phyloP scores from a whole-genome alignment of 2,797 vertebrate genomes.

The Dicrostonyx torquatus region DNA sequence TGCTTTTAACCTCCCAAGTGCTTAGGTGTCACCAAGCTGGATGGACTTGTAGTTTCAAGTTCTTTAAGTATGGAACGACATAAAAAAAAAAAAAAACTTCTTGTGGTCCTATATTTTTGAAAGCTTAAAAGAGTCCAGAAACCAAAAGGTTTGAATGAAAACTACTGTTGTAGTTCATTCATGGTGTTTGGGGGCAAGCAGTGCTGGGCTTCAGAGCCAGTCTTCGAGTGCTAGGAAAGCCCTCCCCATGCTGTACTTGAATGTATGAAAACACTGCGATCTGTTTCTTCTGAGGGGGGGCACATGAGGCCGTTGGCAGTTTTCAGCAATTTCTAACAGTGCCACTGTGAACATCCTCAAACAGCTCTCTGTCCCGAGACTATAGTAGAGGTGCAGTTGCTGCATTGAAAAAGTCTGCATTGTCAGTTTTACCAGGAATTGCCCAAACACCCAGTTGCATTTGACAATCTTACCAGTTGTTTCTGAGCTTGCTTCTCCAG shows the following conservation, averaged over 20 bases:
- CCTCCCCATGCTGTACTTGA: conserved; percentile 45
- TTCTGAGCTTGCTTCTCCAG: conserved; percentile 47
- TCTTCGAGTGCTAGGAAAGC: neutral
- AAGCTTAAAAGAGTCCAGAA: neutral
- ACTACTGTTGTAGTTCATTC: conserved; percentile 17
- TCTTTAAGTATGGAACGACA: neutral
- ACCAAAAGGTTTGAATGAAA: conserved; percentile 64
- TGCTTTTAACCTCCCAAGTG: neutral
- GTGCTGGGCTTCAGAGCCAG: neutral
- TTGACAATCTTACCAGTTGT: conserved; percentile 53
- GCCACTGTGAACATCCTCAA: neutral
- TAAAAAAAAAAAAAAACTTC: neutral
- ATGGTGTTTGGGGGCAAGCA: neutral
- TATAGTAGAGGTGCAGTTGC: conserved; percentile 45
- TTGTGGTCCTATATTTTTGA: conserved; percentile 39
- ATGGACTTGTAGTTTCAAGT: neutral
- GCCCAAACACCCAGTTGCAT: conserved; percentile 29
- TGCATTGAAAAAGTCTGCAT: conserved; percentile 53
- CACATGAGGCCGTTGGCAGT: conserved; percentile 32
- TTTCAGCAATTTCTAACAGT: conserved; percentile 30
- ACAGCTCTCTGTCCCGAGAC: conserved; percentile 13
- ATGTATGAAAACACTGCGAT: neutral
- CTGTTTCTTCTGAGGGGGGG: conserved; percentile 1
- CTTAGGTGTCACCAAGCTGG: neutral
- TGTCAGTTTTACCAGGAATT: conserved; percentile 55